phyloP scores from a whole-genome alignment of 2,888 invertebrate genomes.

The Buathra laborator region DNA sequence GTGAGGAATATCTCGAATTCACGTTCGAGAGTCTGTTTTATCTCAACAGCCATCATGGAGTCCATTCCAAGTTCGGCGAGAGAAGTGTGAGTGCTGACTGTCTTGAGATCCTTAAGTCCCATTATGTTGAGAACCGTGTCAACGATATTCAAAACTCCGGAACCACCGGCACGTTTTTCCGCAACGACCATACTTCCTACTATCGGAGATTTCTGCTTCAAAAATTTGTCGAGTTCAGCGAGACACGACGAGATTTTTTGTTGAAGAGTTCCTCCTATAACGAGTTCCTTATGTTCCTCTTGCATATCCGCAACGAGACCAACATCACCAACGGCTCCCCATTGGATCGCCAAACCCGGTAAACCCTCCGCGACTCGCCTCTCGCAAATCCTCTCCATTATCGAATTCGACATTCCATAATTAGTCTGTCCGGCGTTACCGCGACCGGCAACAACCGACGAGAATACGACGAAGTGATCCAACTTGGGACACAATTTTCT shows the following conservation, averaged over 20 bases:
- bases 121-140: slow-evolving; percentile 90
- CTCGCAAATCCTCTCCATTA: slow-evolving; percentile 88
- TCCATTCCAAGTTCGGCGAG: slow-evolving; percentile 98
- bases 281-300: slow-evolving; percentile 89
- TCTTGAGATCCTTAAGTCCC: slow-evolving; percentile 82
- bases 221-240: slow-evolving; percentile 90
- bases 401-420: slow-evolving; percentile 87
- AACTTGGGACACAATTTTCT: slow-evolving; percentile 85
- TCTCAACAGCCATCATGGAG: slow-evolving; percentile 98
- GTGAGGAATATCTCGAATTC: slow-evolving; percentile 95
- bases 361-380: slow-evolving; percentile 84
- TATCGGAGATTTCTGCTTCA: slow-evolving; percentile 88
- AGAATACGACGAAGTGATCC: slow-evolving; percentile 88
- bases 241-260: slow-evolving; percentile 95
- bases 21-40: slow-evolving; percentile 96
- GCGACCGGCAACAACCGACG: slow-evolving; percentile 88
- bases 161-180: slow-evolving; percentile 90
- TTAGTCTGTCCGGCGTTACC: slow-evolving; percentile 89
- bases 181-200: slow-evolving; percentile 95
- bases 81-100: slow-evolving; percentile 89
- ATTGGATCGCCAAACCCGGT: slow-evolving; percentile 87
- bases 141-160: slow-evolving; percentile 89
- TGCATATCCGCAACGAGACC: slow-evolving; percentile 91
- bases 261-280: slow-evolving; percentile 93
- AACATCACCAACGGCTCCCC: slow-evolving; percentile 86